Base-by-base conservation (phyloP, 2,113 vertebrate genomes). In the Mastomys coucha region DNA sequence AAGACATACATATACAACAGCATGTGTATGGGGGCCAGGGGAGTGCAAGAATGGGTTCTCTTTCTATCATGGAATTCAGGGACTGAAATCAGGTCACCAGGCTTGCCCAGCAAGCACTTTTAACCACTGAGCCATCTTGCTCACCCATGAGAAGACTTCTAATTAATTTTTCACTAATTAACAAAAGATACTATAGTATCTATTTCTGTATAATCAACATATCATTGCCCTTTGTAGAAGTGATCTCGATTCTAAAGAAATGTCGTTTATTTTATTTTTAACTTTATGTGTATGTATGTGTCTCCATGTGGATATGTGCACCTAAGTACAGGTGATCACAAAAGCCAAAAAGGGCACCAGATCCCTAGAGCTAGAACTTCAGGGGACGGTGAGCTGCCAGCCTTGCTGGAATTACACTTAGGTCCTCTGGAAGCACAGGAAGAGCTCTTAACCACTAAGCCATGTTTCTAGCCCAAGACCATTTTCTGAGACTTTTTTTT, bases 401-500 rank as follows among this genome's bases (percentile, higher is more conserved):
- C 6, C 56, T 39, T 28, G 26, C 39, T 45, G 7, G 16, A 85
- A 45, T 22, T 65, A 31, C 45, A 85, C 7, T 65, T 26, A 65
- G 39, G n/a, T 45, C 82, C n/a, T 67, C 82, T 11, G 4, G n/a
- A 85, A 45, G 56, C 51, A 60, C 80, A n/a, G 36, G 51, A 82
- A 42, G n/a, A 16, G 12, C 80, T 65, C 82, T 65, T 45, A 65
- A 42, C 82, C 39, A 39, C 82, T 85, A 60, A 31, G 58, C 58
- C 58, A 26, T 31, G 7, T 28, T 39, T 85, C 58, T 60, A 65
- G 56, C 13, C n/a, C 58, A 89, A 91, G 88, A 78, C 53, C n/a
- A 22, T 84, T 89, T 91, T 80, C 63, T 77, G 51, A 93, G 20
- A 85, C n/a, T 22, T 24, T 60, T 63, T 80, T 80, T 93, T 86